A percentile compares a stretch with the other conserved stretches of the same genome.
Conservation (phyloP, 1,140 invertebrate genomes). For the Lepidurus couesii region DNA sequence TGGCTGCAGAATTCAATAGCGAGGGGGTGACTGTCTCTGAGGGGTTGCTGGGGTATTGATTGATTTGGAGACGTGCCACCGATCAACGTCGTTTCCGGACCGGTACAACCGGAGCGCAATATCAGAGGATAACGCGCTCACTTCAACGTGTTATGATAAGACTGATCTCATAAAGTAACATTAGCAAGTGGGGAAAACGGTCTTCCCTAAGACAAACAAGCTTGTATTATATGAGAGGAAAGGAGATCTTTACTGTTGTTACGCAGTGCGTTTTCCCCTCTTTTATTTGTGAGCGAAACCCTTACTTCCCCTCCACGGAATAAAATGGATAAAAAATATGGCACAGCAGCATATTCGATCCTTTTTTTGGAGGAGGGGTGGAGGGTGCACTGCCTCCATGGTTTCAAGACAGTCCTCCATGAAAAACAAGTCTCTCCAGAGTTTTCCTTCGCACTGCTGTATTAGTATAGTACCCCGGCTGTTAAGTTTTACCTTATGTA, state of each 20-base stretch:
- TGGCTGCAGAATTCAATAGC: not conserved
- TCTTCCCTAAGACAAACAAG: not conserved
- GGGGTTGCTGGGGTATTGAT: not conserved
- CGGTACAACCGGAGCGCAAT: not conserved
- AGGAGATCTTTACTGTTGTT: no score
- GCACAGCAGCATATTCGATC: not conserved
- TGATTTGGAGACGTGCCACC: slow-evolving; percentile 17
- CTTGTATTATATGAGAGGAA: not conserved
- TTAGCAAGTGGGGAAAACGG: no score
- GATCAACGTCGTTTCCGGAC: not conserved
- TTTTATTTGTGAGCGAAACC: not conserved
- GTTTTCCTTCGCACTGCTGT: not conserved
- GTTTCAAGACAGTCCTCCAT: not conserved
- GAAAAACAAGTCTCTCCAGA: not conserved
- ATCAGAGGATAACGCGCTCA: not conserved
- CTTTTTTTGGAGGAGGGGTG: not conserved
- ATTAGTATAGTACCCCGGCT: not conserved
- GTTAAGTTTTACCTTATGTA: not conserved
- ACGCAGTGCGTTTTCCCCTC: not conserved
- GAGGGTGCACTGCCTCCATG: not conserved
- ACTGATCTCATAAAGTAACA: not conserved
- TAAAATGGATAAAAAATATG: not conserved
- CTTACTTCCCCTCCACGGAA: not conserved
- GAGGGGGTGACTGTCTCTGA: not conserved
- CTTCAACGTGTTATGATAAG: slow-evolving; percentile 2